Percentiles rank a stretch among this genome's conserved stretches.
phyloP scores from a whole-genome alignment of 2,888 invertebrate species.

The Diachrysia chrysitis region DNA sequence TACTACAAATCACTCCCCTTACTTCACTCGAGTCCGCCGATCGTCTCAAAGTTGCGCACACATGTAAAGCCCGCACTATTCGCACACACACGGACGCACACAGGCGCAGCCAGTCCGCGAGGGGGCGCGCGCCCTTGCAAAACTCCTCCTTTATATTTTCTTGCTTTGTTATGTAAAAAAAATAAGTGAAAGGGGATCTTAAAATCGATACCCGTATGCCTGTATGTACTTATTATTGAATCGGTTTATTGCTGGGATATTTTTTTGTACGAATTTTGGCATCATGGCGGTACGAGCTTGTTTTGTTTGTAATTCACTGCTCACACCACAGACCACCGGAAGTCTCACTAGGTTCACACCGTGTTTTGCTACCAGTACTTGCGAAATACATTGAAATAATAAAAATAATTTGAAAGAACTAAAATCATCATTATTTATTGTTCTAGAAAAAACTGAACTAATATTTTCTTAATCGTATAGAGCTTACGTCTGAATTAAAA shows the following conservation, averaged over 20 bases:
- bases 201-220: conserved; percentile 86
- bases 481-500: no score
- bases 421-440: no score
- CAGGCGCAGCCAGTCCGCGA: conserved; percentile 53
- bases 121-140: conserved; percentile 83
- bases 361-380: no score
- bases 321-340: no score
- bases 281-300: conserved; percentile 32
- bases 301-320: conserved; percentile 11
- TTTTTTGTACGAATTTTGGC: conserved; percentile 39
- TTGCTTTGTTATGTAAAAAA: conserved; percentile 88
- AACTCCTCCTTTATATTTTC: conserved; percentile 88
- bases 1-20: conserved; percentile 82
- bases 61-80: conserved; percentile 63
- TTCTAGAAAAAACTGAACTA: no score
- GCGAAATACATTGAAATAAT: no score
- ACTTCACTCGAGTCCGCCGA: conserved; percentile 81
- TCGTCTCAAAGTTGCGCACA: conserved; percentile 85
- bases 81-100: conserved; percentile 58
- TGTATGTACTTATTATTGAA: conserved; percentile 73
- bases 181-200: conserved; percentile 87
- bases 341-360: no score
- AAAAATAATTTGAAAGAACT: no score
- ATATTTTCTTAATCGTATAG: no score
- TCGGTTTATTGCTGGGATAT: conserved; percentile 56